Conservation (phyloP, 2,797 vertebrate genomes). For the Morus bassanus region DNA sequence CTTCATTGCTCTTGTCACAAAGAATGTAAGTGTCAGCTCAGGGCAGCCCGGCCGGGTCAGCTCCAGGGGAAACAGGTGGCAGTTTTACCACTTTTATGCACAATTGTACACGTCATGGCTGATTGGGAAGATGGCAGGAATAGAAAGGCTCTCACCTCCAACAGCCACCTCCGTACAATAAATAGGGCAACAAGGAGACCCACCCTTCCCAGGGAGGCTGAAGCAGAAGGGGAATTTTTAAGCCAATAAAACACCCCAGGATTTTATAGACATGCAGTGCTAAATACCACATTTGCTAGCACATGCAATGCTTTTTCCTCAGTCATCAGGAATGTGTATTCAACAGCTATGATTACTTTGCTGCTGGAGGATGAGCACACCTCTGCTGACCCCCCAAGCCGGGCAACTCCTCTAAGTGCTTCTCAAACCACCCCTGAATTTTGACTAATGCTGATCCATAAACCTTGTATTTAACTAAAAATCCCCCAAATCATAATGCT, state of each 20-base stretch:
- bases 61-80: neutral
- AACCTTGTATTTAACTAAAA: neutral
- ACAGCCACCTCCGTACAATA: neutral
- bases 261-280: neutral
- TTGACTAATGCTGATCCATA: neutral
- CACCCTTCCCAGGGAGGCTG: neutral
- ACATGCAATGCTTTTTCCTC: neutral
- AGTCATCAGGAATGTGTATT: neutral
- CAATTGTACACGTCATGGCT: slow-evolving; percentile 41
- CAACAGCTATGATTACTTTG: neutral
- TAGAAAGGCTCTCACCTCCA: slow-evolving; percentile 23
- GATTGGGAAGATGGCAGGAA: slow-evolving; percentile 14
- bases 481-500: neutral
- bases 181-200: neutral
- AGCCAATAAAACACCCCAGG: neutral
- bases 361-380: neutral
- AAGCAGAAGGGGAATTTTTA: neutral
- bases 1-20: slow-evolving; percentile 50
- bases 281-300: neutral
- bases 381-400: neutral
- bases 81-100: slow-evolving; percentile 39
- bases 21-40: neutral
- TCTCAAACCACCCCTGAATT: neutral
- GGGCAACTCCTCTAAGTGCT: neutral
- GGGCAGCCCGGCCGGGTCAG: neutral